Percentiles rank a stretch among this genome's conserved stretches.
phyloP scores from a whole-genome alignment of 2,888 invertebrate species.

The Colletes collaris region DNA sequence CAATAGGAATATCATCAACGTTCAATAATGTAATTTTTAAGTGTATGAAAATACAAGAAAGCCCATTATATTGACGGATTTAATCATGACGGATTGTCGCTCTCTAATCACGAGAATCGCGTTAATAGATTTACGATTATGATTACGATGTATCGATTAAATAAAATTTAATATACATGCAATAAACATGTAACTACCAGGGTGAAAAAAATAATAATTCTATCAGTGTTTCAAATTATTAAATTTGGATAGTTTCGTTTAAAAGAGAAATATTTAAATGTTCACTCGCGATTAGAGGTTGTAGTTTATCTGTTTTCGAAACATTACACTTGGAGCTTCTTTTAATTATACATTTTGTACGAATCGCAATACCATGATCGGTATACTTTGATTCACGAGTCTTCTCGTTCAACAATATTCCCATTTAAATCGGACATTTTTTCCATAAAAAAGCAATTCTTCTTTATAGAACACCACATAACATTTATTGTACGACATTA shows the following conservation, averaged over 20 bases:
- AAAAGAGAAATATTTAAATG: neutral
- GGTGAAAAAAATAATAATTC: no score
- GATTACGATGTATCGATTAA: neutral
- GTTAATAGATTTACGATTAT: neutral
- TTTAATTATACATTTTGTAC: neutral
- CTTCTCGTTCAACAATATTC: constrained; percentile 20
- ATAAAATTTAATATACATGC: neutral
- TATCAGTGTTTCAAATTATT: no score
- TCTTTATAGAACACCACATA: constrained; percentile 24
- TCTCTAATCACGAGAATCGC: constrained; percentile 7
- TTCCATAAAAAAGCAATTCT: constrained; percentile 19
- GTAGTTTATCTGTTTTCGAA: neutral
- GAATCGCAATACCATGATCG: neutral
- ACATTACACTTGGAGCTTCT: neutral
- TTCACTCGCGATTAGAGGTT: neutral
- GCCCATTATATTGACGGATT: constrained; percentile 4
- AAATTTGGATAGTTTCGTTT: neutral
- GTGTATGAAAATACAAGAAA: constrained; percentile 18
- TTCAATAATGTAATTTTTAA: neutral
- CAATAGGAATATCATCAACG: constrained; percentile 19
- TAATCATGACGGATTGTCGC: constrained; percentile 20
- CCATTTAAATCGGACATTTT: constrained; percentile 7
- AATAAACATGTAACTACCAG: no score
- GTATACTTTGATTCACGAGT: constrained; percentile 9
- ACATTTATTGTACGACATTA: constrained; percentile 46